Percentiles rank a stretch among this genome's conserved stretches.
Evolutionary conservation across 2,113 vertebrate species (phyloP).

Genomic region (Proteles cristata): DNA sequence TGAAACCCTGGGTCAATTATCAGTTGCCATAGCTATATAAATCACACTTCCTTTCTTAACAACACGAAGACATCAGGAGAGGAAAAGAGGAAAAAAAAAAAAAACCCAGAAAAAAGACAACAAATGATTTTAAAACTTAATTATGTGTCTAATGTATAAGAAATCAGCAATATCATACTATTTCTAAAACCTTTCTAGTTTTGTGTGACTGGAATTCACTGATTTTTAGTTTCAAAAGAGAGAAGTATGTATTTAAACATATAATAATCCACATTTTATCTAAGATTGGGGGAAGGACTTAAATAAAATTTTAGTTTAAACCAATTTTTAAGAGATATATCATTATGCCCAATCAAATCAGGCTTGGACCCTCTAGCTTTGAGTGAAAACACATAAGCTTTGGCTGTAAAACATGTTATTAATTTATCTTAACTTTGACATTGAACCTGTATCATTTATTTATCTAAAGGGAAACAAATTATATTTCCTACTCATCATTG

Average conservation of each 20-base stretch:
- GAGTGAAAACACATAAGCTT: neutral
- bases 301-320: constrained; percentile 14
- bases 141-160: neutral
- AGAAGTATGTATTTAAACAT: neutral
- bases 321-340: neutral
- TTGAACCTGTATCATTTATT: neutral
- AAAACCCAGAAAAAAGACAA: neutral
- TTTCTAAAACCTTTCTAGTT: neutral
- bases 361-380: neutral
- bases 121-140: neutral
- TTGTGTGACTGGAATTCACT: neutral
- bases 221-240: constrained; percentile 52
- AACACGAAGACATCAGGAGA: neutral
- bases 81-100: neutral
- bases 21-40: neutral
- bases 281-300: neutral
- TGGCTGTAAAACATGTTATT: neutral
- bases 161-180: neutral
- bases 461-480: constrained; percentile 7
- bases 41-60: constrained; percentile 15
- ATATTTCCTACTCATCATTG: neutral
- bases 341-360: neutral
- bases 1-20: constrained; percentile 23
- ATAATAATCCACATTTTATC: neutral
- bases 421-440: constrained; percentile 18